Base-by-base conservation (phyloP, 2,113 vertebrate species). In the Merops nubicus region DNA sequence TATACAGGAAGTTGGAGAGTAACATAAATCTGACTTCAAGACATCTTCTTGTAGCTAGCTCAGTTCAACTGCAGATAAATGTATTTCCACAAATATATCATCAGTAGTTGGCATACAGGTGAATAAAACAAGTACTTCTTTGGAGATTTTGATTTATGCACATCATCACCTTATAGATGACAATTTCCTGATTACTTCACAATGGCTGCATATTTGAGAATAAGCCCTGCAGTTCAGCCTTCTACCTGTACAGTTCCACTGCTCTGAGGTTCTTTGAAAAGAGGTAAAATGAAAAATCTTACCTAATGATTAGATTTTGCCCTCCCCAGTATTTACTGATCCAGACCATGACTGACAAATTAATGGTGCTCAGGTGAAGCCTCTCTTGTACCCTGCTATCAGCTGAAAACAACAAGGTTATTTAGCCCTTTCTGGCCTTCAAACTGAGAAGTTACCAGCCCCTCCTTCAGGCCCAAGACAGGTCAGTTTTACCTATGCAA, bases 61-160 rank as follows among this genome's bases (percentile, higher is more conserved):
- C 62, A 54, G 17, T 74, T 79, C 76, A 89, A 84, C 14, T 64
- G 22, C 34, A 79, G 69, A 11, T 43, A 78, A 72, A 76, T 0
- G 19, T 8, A 45, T 85, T 95, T 93, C 63, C 59, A 90, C 42
- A 96, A 94, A 94, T 51, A 74, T 11, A 83, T 60, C 48, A 73
- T 28, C 79, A 68, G 25, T 68, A 93, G 87, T 92, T 60, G 51
- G 63, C 57, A 56, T 40, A 36, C 36, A 72, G 3, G 4, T 69
- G 75, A 94, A 92, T 85, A 89, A 93, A 96, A 90, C 22, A 91
- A 53, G 43, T 6, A 77, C 22, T 79, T 65, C 34, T 40, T 34
- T 43, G 42, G 33, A 92, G 62, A 25, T 79, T 69, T 74, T 47
- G 21, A 91, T 85, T 85, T 67, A 74, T 23, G 34, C 28, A 23